phyloP scores from a whole-genome alignment of 2,888 invertebrate species.

The Drosophila planitibia region DNA sequence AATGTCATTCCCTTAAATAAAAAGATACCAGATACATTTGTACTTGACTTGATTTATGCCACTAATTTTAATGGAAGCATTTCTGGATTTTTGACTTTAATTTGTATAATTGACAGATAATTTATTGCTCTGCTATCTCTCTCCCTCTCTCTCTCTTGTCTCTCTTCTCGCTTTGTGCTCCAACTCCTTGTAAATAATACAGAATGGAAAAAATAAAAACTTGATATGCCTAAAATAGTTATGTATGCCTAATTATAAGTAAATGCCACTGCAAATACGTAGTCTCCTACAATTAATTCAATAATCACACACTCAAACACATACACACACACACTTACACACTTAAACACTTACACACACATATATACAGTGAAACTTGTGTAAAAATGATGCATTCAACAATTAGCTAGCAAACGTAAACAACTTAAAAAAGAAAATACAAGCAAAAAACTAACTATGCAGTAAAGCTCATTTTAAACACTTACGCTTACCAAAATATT shows the following conservation, averaged over 20 bases:
- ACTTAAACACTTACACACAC: slow-evolving; percentile 29
- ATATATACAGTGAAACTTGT: slow-evolving; percentile 32
- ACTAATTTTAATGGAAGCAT: background rate
- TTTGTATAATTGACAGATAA: background rate
- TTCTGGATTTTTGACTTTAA: background rate
- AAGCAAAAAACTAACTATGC: slow-evolving; percentile 38
- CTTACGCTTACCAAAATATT: slow-evolving; percentile 76
- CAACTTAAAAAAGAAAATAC: slow-evolving; percentile 13
- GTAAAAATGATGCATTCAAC: slow-evolving; percentile 45
- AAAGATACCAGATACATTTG: background rate
- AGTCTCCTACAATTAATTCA: slow-evolving; percentile 63
- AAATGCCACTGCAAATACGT: slow-evolving; percentile 63
- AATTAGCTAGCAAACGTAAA: slow-evolving; percentile 65
- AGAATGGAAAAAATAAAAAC: slow-evolving; percentile 18
- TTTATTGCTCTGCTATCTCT: slow-evolving; percentile 8
- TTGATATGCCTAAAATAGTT: slow-evolving; percentile 59
- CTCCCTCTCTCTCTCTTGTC: background rate
- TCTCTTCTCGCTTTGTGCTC: background rate
- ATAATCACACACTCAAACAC: slow-evolving; percentile 46
- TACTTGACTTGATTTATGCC: background rate
- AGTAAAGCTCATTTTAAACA: slow-evolving; percentile 74
- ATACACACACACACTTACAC: slow-evolving; percentile 23
- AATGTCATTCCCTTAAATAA: background rate
- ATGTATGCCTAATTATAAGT: slow-evolving; percentile 40
- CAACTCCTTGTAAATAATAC: slow-evolving; percentile 43